phyloP scores from a whole-genome alignment of 1,140 invertebrate genomes.

The Drosophila ambigua region DNA sequence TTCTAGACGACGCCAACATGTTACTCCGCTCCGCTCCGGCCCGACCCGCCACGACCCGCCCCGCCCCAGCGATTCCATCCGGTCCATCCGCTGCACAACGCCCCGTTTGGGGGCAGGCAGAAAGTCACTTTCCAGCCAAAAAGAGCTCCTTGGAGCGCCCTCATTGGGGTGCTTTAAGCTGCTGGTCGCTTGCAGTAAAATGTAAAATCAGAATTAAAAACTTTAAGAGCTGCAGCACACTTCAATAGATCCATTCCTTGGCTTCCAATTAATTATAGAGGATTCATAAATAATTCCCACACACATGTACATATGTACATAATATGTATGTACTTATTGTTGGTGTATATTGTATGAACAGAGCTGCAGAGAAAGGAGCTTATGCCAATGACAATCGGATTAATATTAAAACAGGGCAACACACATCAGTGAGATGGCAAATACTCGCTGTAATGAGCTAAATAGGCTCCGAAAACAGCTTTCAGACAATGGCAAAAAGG shows the following conservation, averaged over 20 bases:
- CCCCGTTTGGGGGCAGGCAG: conserved; percentile 9
- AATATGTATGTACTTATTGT: background rate
- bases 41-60: conserved; percentile 7
- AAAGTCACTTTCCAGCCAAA: conserved; percentile 29
- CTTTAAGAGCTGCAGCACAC: conserved; percentile 8
- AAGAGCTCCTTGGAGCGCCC: background rate
- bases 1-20: conserved; percentile 74
- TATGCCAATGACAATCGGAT: conserved; percentile 60
- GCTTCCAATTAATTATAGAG: conserved; percentile 44
- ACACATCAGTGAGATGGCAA: conserved; percentile 36
- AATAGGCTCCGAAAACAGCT: background rate
- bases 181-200: background rate
- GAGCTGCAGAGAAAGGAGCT: conserved; percentile 35
- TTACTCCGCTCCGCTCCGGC: conserved; percentile 25
- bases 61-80: conserved; percentile 46
- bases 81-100: background rate
- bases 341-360: background rate
- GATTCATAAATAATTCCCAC: conserved; percentile 44
- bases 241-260: conserved; percentile 2
- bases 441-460: conserved; percentile 21
- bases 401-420: conserved; percentile 48
- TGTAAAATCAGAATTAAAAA: no score
- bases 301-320: background rate
- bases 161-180: conserved; percentile 40
- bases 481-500: conserved; percentile 22